Base-by-base conservation (phyloP, 1,140 invertebrate genomes). In the Euura saliciscinereae region DNA sequence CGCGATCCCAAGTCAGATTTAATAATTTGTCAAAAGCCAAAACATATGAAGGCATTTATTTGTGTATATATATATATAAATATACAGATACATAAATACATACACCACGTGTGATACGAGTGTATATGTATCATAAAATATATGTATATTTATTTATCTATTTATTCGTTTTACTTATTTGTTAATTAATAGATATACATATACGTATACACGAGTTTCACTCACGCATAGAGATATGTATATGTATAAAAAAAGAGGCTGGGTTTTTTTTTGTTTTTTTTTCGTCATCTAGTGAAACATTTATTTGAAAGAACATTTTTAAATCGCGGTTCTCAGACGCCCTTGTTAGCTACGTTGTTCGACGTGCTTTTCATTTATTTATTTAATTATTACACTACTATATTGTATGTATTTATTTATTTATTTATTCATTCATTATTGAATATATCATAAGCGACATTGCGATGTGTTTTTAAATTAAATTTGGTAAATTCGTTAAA, bases 41-140 rank as follows among this genome's bases (percentile, higher is more conserved):
- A 86, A 86, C 84, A 86, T 85, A 86, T 85, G 84, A 86, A 86
- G 83, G 84, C 84, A 86, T 85, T 75, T 75, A 72, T 76, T 75
- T 72, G 75, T 68, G 77, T 71, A 73, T 76, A 71, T 76, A 70
- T 67, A 67, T 67, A 67, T 28, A 67, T 64, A 44, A 8, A 11
- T 28, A 28, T 11, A 42, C 43, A 42, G 0, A 28, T 44, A 6
- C 6, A 28, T 28, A n/a, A 11, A 67, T 8, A 4, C 8, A 67
- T 59, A 59, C 42, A 67, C 42, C 11, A 28, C 28, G 28, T 28
- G 28, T 28, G 28, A 1, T 28, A 28, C 28, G 28, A 28, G 1
- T 28, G 28, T 28, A 28, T 28, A 28, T 28, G 28, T 28, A 28
- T 28, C 28, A 28, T 28, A 28, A 28, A 28, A 28, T 28, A 28